These are phyloP conservation scores for Lutjanus argentimaculatus DNA, from an alignment of 2,797 vertebrate species.

Conservation along the genomic window DNA sequence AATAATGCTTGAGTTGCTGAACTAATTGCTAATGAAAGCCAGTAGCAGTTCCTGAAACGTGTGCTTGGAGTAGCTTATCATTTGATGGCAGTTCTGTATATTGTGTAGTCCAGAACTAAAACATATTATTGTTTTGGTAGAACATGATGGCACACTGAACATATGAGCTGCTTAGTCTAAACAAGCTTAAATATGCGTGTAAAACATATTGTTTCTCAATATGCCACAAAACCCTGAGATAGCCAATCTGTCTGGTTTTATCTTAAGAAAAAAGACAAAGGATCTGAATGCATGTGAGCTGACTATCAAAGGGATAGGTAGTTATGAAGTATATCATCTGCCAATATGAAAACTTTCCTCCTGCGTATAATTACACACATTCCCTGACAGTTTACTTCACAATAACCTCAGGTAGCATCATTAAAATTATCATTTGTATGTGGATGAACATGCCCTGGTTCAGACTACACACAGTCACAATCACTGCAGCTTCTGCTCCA, in stretches of 20 bases:
- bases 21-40: neutral
- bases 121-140: constrained; percentile 24
- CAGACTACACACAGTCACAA: constrained; percentile 63
- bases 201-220: constrained; percentile 55
- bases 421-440: constrained; percentile 74
- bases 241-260: constrained; percentile 50
- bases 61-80: neutral
- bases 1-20: constrained; percentile 4
- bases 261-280: constrained; percentile 58
- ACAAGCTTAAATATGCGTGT: constrained; percentile 51
- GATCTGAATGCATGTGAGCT: constrained; percentile 51
- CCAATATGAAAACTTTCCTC: constrained; percentile 61
- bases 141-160: constrained; percentile 19
- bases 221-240: constrained; percentile 38
- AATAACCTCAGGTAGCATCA: constrained; percentile 73
- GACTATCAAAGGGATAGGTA: constrained; percentile 61
- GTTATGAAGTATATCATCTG: constrained; percentile 54
- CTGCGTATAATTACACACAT: constrained; percentile 59
- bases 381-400: constrained; percentile 59
- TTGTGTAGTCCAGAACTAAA: constrained; percentile 19
- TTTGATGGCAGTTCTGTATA: neutral
- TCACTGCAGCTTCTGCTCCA: constrained; percentile 57
- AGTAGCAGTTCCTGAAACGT: constrained; percentile 1
- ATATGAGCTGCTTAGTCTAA: constrained; percentile 30
- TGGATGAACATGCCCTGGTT: constrained; percentile 59